These are phyloP conservation scores for Hexactinellida sp. DNA, from an alignment of 37 sponge, comb jelly and placozoan species.

Conservation along the genomic window DNA sequence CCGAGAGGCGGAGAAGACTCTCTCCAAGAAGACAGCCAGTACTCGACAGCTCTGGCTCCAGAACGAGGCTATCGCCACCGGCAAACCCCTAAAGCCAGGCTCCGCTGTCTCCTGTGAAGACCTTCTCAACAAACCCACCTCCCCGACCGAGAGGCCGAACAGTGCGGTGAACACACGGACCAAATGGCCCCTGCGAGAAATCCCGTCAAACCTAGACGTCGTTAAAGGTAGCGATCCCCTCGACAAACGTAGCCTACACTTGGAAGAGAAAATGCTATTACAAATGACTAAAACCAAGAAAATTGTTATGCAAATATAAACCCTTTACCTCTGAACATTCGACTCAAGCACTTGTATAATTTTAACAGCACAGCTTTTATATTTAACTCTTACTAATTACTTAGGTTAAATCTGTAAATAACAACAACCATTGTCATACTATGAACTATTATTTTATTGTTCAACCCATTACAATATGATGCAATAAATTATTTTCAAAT, in stretches of 20 bases:
- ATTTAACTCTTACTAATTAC: background rate
- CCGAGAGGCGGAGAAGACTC: background rate
- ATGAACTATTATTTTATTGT: conserved; percentile 14
- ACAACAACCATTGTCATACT: background rate
- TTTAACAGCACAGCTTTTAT: conserved; percentile 15
- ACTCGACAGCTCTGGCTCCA: background rate
- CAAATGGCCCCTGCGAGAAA: background rate
- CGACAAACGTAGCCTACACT: background rate
- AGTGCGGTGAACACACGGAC: background rate
- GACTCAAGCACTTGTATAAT: background rate
- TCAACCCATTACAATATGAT: background rate
- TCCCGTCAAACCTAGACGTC: background rate
- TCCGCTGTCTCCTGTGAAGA: background rate
- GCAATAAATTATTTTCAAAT: background rate
- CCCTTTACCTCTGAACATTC: background rate
- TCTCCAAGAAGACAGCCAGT: background rate
- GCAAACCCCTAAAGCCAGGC: background rate
- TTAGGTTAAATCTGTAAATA: background rate
- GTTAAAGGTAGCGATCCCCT: background rate
- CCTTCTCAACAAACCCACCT: background rate
- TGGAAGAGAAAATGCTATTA: background rate
- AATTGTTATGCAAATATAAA: background rate
- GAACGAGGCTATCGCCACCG: background rate
- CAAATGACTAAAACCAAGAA: background rate
- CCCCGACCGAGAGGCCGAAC: background rate